Evolutionary conservation across 2,797 vertebrate species (phyloP).

Genomic region (Chaenodraco wilsoni): DNA sequence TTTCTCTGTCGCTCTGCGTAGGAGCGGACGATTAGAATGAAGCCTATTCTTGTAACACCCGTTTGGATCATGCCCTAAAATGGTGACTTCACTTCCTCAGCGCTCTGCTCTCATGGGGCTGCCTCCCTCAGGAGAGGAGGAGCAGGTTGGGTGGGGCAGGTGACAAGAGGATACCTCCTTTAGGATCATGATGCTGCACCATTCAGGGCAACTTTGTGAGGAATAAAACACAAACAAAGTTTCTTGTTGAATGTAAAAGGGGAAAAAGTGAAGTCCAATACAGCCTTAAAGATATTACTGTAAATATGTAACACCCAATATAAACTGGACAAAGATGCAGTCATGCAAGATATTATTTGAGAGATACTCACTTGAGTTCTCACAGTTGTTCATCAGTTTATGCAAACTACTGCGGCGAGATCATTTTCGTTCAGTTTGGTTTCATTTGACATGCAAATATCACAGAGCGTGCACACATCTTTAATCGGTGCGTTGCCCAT

Average conservation of each 20-base stretch:
- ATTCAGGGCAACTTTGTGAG: neutral
- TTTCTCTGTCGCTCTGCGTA: slow-evolving; percentile 30
- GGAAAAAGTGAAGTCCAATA: neutral
- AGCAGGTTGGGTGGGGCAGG: slow-evolving; percentile 56
- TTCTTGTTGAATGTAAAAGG: neutral
- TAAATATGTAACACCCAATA: neutral
- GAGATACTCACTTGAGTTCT: neutral
- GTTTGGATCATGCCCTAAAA: slow-evolving; percentile 75
- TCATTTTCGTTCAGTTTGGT: neutral
- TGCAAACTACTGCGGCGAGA: slow-evolving; percentile 35
- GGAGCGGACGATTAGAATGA: slow-evolving; percentile 70
- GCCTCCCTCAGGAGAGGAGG: slow-evolving; percentile 40
- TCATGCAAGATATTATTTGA: neutral
- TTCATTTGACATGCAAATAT: slow-evolving; percentile 53
- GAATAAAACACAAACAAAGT: neutral
- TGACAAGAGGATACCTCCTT: slow-evolving; percentile 19
- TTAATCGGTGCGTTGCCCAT: neutral
- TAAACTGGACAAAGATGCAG: neutral
- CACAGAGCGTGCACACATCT: neutral
- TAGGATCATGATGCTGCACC: neutral
- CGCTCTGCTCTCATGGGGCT: slow-evolving; percentile 53
- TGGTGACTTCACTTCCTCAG: slow-evolving; percentile 81
- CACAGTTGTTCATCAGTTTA: slow-evolving; percentile 3
- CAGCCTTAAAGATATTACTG: too few relatives aligned
- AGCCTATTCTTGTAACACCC: slow-evolving; percentile 75